Conservation (phyloP, 2,113 vertebrate species). For the Petroica traversi region DNA sequence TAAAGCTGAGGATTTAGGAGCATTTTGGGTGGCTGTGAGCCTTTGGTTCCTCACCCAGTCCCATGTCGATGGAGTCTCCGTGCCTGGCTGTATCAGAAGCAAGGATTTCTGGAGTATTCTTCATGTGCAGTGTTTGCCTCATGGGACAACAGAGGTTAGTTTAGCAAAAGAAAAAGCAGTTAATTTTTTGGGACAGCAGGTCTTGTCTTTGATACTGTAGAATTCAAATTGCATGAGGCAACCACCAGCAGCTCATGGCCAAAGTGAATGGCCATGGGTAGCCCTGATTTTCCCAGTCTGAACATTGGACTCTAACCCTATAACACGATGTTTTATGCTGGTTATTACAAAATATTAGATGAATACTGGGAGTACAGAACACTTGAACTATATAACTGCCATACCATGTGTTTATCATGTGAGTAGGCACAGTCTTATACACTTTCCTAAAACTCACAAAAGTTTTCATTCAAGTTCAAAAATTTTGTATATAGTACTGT, state of each 20-base stretch:
- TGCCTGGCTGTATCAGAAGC: not conserved
- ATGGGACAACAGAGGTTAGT: not conserved
- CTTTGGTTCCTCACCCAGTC: not conserved
- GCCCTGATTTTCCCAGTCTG: not conserved
- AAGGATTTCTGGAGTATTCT: not conserved
- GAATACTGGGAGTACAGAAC: not conserved
- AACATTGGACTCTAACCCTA: not conserved
- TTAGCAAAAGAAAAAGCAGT: not conserved
- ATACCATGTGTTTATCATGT: not conserved
- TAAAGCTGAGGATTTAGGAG: not conserved
- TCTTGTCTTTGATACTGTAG: not conserved
- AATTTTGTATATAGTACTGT: not conserved
- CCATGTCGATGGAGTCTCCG: not conserved
- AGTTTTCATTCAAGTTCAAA: slow-evolving; percentile 34
- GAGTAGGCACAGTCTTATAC: not conserved
- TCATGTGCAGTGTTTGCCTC: not conserved
- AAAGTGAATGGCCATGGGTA: not conserved
- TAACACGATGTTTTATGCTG: not conserved
- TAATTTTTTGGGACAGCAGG: not conserved
- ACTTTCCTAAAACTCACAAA: not conserved
- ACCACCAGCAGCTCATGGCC: not conserved
- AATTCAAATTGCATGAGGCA: not conserved
- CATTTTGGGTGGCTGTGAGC: not conserved
- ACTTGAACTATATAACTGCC: not conserved
- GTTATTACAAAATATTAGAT: not conserved